Evolutionary conservation across 2,888 invertebrate genomes (phyloP).

Genomic region (Apodemia arnacis): DNA sequence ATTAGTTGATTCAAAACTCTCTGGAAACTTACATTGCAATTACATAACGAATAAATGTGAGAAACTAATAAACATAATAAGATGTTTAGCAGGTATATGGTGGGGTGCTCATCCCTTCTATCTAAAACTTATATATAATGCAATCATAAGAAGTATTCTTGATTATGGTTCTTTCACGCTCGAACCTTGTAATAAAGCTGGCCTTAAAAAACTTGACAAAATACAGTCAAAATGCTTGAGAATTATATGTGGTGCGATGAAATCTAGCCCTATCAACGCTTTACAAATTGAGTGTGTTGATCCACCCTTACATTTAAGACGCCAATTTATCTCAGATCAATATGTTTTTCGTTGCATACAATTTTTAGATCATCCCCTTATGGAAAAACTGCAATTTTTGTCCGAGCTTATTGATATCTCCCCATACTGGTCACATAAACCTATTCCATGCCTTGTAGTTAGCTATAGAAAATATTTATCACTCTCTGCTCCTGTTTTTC

Average conservation of each 20-base stretch:
- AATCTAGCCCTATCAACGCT: conserved; percentile 72
- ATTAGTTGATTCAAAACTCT: neutral
- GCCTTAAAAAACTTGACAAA: conserved; percentile 63
- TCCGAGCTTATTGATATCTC: neutral
- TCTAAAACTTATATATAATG: conserved; percentile 73
- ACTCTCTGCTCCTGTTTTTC: neutral
- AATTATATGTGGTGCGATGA: conserved; percentile 52
- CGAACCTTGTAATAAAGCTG: neutral
- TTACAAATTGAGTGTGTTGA: conserved; percentile 45
- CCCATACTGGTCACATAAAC: neutral
- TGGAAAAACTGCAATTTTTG: neutral
- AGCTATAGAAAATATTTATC: neutral
- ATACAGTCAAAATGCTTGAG: conserved; percentile 62
- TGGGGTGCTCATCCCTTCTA: conserved; percentile 74
- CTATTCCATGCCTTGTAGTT: neutral
- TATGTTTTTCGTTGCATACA: neutral
- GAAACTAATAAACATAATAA: conserved; percentile 38
- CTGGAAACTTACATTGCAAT: neutral
- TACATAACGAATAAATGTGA: conserved; percentile 42
- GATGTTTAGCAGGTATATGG: conserved; percentile 65
- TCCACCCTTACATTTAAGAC: conserved; percentile 24
- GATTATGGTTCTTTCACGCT: neutral
- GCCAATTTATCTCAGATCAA: conserved; percentile 18
- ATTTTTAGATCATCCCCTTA: neutral
- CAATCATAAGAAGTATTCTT: conserved; percentile 68